A percentile compares a stretch with the other conserved stretches of the same genome.
Evolutionary conservation across 1,140 invertebrate genomes (phyloP).

Genomic region (honey bee (Apis mellifera)): DNA sequence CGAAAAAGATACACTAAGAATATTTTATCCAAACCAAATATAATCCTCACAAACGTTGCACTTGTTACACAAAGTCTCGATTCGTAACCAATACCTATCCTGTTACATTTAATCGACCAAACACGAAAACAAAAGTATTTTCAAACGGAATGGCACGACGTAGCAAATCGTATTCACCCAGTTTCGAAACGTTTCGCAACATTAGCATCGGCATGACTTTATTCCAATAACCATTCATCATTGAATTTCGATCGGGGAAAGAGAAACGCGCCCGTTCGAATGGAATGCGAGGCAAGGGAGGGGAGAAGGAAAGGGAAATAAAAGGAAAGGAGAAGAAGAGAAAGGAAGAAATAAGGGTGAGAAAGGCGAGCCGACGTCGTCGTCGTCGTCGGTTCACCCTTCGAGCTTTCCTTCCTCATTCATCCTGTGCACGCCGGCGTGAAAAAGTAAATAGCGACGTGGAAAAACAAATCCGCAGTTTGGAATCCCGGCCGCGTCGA

Average conservation of each 20-base stretch:
- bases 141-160: conserved; percentile 38
- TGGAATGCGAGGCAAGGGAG: conserved; percentile 59
- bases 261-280: conserved; percentile 58
- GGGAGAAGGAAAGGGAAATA: too few species aligned
- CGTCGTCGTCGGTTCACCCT: neutral
- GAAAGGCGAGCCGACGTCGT: conserved; percentile 19
- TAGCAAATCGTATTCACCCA: conserved; percentile 74
- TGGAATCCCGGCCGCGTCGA: conserved; percentile 67
- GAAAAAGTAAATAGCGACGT: conserved; percentile 76
- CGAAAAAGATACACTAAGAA: too few species aligned
- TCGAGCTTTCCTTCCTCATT: conserved; percentile 59
- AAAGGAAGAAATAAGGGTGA: neutral
- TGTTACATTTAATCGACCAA: neutral
- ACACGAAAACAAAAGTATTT: neutral
- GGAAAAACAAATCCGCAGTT: conserved; percentile 77
- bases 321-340: neutral
- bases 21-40: neutral
- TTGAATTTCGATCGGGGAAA: conserved; percentile 72
- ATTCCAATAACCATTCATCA: conserved; percentile 79
- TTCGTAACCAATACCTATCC: neutral
- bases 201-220: conserved; percentile 78
- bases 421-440: conserved; percentile 63
- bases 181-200: conserved; percentile 77
- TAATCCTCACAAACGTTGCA: too few species aligned
- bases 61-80: neutral